Evolutionary conservation across 2,888 invertebrate species (phyloP).

Genomic region (Dyspetes luteomarginatus): DNA sequence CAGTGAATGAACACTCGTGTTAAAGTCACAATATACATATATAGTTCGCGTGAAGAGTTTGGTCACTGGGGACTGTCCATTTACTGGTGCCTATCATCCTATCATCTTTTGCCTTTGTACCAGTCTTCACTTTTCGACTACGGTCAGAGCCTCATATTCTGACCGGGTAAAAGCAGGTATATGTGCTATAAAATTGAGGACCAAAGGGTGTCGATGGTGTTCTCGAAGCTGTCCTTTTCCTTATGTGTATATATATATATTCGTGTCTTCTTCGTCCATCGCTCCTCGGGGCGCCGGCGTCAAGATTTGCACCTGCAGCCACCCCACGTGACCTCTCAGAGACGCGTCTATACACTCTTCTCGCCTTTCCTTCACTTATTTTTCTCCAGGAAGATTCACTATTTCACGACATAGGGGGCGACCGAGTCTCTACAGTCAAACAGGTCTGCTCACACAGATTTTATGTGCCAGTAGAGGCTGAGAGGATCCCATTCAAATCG

Average conservation of each 20-base stretch:
- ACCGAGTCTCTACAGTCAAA: neutral
- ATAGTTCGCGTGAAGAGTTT: too few species aligned
- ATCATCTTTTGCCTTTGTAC: too few species aligned
- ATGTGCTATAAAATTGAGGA: slow-evolving; percentile 51
- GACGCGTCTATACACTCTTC: slow-evolving; percentile 13
- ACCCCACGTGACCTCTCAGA: slow-evolving; percentile 56
- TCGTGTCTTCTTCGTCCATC: slow-evolving; percentile 9
- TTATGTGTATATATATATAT: slow-evolving; percentile 6
- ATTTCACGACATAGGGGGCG: neutral
- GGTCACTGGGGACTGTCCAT: too few species aligned
- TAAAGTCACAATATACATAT: too few species aligned
- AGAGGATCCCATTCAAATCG: slow-evolving; percentile 4
- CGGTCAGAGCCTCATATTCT: slow-evolving; percentile 42
- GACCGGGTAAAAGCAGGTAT: slow-evolving; percentile 65
- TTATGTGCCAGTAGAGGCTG: neutral
- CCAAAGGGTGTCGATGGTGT: slow-evolving; percentile 62
- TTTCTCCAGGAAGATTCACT: slow-evolving; percentile 27
- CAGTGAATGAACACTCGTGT: too few species aligned
- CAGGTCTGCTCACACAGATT: slow-evolving; percentile 4
- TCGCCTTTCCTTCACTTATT: slow-evolving; percentile 41
- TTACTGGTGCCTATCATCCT: too few species aligned
- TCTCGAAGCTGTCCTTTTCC: slow-evolving; percentile 24
- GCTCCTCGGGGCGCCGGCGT: slow-evolving; percentile 74
- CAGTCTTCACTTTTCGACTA: neutral
- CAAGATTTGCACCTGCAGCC: slow-evolving; percentile 74